Percentiles rank a stretch among this genome's conserved stretches.
Evolutionary conservation across 2,888 invertebrate species (phyloP).

Genomic region (Cerastis leucographa): DNA sequence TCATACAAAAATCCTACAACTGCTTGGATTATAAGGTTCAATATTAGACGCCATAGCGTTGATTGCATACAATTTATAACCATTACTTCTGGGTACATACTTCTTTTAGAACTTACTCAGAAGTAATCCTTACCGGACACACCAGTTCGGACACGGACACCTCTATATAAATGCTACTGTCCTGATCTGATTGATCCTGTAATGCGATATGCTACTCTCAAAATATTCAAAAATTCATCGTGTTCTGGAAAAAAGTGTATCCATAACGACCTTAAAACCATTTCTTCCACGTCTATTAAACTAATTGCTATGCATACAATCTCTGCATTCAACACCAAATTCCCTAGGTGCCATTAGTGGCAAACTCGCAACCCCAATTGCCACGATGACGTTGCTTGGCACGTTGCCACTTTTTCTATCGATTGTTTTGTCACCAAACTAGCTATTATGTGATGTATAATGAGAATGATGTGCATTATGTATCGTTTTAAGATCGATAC

Average conservation of each 20-base stretch:
- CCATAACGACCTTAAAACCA: background rate
- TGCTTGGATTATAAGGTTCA: too few species aligned
- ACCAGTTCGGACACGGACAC: background rate
- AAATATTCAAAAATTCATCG: too few species aligned
- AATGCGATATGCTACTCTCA: too few species aligned
- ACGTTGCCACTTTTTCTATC: constrained; percentile 67
- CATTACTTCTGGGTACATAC: background rate
- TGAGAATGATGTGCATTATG: constrained; percentile 21
- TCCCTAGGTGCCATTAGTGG: constrained; percentile 7
- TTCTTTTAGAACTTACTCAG: background rate
- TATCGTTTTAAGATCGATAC: constrained; percentile 18
- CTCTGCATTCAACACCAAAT: constrained; percentile 19
- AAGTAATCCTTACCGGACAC: too few species aligned
- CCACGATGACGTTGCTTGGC: constrained; percentile 70
- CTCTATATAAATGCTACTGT: too few species aligned
- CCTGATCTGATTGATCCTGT: background rate
- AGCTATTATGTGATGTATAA: constrained; percentile 22
- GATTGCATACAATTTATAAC: too few species aligned
- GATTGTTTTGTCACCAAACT: constrained; percentile 59
- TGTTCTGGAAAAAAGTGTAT: too few species aligned
- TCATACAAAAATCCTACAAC: background rate
- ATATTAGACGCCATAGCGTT: too few species aligned
- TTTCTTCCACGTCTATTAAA: background rate
- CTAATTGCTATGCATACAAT: constrained; percentile 14
- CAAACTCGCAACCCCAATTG: constrained; percentile 1